Base-by-base conservation (phyloP, 1,140 invertebrate genomes). In the Heliconius himera region DNA sequence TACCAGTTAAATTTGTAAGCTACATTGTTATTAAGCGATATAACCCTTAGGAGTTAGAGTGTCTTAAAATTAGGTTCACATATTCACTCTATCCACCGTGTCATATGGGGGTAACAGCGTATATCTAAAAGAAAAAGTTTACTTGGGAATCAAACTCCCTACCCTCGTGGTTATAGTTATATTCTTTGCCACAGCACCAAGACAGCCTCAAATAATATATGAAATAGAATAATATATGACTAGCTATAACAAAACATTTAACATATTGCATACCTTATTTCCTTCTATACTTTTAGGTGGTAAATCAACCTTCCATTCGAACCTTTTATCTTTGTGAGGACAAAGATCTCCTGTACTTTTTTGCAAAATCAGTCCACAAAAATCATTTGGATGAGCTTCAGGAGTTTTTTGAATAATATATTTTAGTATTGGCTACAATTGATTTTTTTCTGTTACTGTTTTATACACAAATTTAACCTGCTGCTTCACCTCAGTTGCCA, bases 1-100 rank as follows among this genome's bases (percentile, higher is more conserved):
- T 95, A 97, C 97, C 97, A 97, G 85, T 98, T 98, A 66, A 94
- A 95, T 73, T 91, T 95, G 82, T 97, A 97, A 82, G 96, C 97
- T 3, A 97, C 95, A 83, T 97, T 98, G 78, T 95, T 97, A 85
- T 98, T 98, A 1, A 98, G 82, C 1, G 95, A 96, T 82, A 98
- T 96, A 41, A 97, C 95, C 82, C 97, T 94, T 70, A 98, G 95
- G 9, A n/a, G n/a, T n/a, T n/a, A n/a, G n/a, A n/a, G n/a, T 6
- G 33, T 33, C 5, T 6, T 6, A 33, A 33, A 33, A 6, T 33
- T 33, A 33, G 4, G 33, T 36, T 36, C 6, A 36, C 33, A 36
- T 36, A 36, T 36, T 36, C 0, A 36, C 33, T 36, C 5, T 36
- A 36, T 4, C 6, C 33, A 36, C 2, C 33, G 6, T 36, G 33